These are phyloP conservation scores for Phylloscopus whistleri DNA, from an alignment of 2,113 vertebrate species.

Conservation along the genomic window DNA sequence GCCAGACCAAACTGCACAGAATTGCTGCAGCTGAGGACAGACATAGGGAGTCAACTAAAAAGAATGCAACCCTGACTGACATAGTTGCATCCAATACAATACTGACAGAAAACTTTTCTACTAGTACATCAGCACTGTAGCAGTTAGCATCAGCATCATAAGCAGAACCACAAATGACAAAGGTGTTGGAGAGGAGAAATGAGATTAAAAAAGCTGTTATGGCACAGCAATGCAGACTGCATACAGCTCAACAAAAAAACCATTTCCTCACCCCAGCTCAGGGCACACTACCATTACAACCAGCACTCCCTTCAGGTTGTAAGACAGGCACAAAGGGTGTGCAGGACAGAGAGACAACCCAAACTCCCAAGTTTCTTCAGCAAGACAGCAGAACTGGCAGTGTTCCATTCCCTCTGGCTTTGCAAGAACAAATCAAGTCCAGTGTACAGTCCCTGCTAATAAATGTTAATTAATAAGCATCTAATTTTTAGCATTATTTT, in stretches of 20 bases:
- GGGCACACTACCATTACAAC: accelerated
- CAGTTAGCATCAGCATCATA: background rate
- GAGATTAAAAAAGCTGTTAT: background rate
- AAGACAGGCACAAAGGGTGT: background rate
- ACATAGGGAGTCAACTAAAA: background rate
- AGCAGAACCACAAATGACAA: background rate
- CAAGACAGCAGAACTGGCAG: background rate
- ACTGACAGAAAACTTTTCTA: background rate
- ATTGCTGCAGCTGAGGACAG: background rate
- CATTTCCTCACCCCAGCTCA: background rate
- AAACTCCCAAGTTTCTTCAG: background rate
- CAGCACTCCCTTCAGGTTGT: background rate
- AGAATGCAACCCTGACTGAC: background rate
- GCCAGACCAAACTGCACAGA: background rate
- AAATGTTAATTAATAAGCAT: background rate
- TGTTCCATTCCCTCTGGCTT: background rate
- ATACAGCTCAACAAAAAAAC: background rate
- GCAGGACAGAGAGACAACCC: background rate
- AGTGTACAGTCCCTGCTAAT: background rate
- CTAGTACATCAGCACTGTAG: background rate
- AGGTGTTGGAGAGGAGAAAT: background rate
- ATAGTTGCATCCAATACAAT: background rate
- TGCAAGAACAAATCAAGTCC: background rate
- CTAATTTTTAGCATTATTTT: background rate
- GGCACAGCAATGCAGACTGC: background rate